phyloP scores from a whole-genome alignment of 2,113 vertebrate species.

The Penelope pileata region DNA sequence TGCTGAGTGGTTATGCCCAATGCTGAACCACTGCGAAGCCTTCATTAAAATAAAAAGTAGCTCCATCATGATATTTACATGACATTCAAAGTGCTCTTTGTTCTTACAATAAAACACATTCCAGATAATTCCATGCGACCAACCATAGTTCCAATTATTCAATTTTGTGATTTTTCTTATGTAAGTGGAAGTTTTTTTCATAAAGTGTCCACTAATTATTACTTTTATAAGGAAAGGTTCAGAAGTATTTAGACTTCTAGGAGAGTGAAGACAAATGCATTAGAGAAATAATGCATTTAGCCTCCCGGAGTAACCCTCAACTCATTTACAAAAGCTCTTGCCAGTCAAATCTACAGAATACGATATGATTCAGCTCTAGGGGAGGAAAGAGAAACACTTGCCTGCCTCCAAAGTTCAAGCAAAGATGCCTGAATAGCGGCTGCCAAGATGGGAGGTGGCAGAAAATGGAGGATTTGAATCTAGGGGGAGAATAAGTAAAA shows the following conservation, averaged over 20 bases:
- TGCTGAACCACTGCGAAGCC: slow-evolving; percentile 47
- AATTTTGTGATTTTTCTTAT: slow-evolving; percentile 30
- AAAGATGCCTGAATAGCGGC: slow-evolving; percentile 71
- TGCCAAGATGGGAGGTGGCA: slow-evolving; percentile 74
- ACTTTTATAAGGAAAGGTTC: slow-evolving; percentile 69
- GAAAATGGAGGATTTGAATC: slow-evolving; percentile 71
- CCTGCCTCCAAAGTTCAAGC: slow-evolving; percentile 76
- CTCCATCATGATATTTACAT: slow-evolving; percentile 78
- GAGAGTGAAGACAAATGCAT: slow-evolving; percentile 69
- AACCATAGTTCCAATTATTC: slow-evolving; percentile 43
- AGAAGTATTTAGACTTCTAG: slow-evolving; percentile 72
- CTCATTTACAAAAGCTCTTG: slow-evolving; percentile 75
- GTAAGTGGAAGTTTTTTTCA: slow-evolving; percentile 57
- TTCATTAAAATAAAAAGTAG: slow-evolving; percentile 65
- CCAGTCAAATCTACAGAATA: slow-evolving; percentile 77
- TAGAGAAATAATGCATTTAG: slow-evolving; percentile 78
- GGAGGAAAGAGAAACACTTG: slow-evolving; percentile 73
- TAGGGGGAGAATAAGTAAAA: slow-evolving; percentile 77
- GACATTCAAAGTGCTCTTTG: slow-evolving; percentile 76
- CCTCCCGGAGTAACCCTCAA: slow-evolving; percentile 73
- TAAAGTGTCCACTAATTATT: slow-evolving; percentile 75
- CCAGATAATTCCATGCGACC: slow-evolving; percentile 70
- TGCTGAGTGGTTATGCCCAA: neutral
- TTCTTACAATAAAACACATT: slow-evolving; percentile 74
- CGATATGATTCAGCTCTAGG: slow-evolving; percentile 71